Evolutionary conservation across 2,797 vertebrate genomes (phyloP).

Genomic region (Lithobates sylvaticus): DNA sequence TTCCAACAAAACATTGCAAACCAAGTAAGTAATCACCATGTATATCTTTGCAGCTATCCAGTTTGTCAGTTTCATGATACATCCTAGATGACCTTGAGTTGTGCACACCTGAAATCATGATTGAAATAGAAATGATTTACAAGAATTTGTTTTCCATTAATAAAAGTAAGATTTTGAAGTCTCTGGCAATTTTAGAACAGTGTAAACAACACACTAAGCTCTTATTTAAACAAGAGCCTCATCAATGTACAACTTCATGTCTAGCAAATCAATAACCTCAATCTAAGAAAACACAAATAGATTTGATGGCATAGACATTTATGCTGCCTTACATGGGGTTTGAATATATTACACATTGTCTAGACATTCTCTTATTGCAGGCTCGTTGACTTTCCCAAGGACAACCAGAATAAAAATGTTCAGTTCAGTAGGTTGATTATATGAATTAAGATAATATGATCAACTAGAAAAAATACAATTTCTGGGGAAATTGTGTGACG

Average conservation of each 20-base stretch:
- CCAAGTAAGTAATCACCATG: background rate
- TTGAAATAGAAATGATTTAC: background rate
- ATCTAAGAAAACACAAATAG: slow-evolving; percentile 15
- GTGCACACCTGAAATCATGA: too few species aligned
- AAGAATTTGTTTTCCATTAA: too few species aligned
- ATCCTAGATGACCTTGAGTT: background rate
- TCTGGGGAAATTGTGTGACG: too few species aligned
- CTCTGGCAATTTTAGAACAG: background rate
- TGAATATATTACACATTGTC: slow-evolving; percentile 44
- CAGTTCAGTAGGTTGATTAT: slow-evolving; percentile 36
- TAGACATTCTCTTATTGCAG: slow-evolving; percentile 30
- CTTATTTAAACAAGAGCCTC: background rate
- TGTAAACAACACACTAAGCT: background rate
- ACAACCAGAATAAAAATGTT: slow-evolving; percentile 14
- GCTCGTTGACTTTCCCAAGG: slow-evolving; percentile 36
- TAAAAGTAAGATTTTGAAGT: background rate
- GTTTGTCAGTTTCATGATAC: background rate
- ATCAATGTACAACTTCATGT: background rate
- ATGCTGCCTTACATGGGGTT: slow-evolving; percentile 22
- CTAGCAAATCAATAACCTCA: slow-evolving; percentile 26
- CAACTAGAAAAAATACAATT: too few species aligned
- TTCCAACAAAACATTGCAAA: background rate
- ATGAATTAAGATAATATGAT: slow-evolving; percentile 12
- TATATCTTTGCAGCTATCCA: background rate
- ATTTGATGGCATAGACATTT: slow-evolving; percentile 21